Evolutionary conservation across 2,797 vertebrate species (phyloP).

Genomic region (Melopsittacus undulatus): DNA sequence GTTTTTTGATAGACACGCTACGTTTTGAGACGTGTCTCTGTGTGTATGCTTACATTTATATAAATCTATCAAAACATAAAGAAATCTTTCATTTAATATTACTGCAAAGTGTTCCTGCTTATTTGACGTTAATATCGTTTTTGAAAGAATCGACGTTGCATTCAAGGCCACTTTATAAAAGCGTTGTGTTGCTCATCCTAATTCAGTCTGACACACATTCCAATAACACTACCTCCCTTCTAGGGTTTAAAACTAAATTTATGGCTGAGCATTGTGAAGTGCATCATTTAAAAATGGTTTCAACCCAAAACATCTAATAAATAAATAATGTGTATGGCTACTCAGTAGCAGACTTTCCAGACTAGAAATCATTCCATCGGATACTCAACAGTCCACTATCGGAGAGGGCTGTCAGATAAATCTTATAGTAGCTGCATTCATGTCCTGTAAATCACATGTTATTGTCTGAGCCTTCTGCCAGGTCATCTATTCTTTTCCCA

Average conservation of each 20-base stretch:
- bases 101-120: constrained; percentile 75
- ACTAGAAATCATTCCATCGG: constrained; percentile 96
- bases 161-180: constrained; percentile 83
- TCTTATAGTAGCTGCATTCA: constrained; percentile 93
- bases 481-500: constrained; percentile 95
- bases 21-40: background rate
- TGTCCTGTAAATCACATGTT: constrained; percentile 98
- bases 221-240: constrained; percentile 85
- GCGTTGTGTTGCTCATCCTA: constrained; percentile 81
- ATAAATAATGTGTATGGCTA: constrained; percentile 93
- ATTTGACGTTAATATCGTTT: constrained; percentile 86
- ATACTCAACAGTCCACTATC: constrained; percentile 88
- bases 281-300: constrained; percentile 90
- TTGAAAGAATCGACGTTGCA: constrained; percentile 77
- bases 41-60: constrained; percentile 41
- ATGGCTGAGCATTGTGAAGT: constrained; percentile 85
- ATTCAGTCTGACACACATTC: constrained; percentile 86
- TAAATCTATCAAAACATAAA: constrained; percentile 70
- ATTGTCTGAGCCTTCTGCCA: constrained; percentile 95
- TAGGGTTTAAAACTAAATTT: constrained; percentile 83
- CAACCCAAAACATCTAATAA: constrained; percentile 92
- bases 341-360: constrained; percentile 85
- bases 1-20: constrained; percentile 4
- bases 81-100: constrained; percentile 74
- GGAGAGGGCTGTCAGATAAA: constrained; percentile 91